phyloP scores from a whole-genome alignment of 2,888 invertebrate genomes.

The Scrobipalpa atriplicella region DNA sequence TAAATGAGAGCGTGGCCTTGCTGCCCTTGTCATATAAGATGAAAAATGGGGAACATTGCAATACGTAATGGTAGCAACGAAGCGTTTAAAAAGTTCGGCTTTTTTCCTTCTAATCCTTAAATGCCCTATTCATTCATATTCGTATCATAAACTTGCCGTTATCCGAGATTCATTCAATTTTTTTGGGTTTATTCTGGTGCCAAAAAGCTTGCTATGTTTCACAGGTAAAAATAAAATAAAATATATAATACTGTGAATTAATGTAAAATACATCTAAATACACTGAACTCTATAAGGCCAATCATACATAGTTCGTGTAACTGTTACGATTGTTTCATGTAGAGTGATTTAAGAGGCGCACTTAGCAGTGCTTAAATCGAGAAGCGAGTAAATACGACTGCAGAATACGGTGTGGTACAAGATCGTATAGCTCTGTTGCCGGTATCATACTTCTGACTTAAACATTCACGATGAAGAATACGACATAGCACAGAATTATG shows the following conservation, averaged over 20 bases:
- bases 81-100: not conserved
- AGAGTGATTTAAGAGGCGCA: slow-evolving; percentile 4
- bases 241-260: too few species aligned
- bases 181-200: too few species aligned
- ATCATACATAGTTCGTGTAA: not conserved
- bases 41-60: slow-evolving; percentile 11
- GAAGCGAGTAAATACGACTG: slow-evolving; percentile 69
- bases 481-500: not conserved
- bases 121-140: not conserved
- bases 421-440: not conserved
- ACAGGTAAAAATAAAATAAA: not conserved
- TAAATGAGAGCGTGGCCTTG: slow-evolving; percentile 15
- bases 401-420: not conserved
- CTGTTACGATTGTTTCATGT: slow-evolving; percentile 1
- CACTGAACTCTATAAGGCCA: not conserved
- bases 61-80: not conserved
- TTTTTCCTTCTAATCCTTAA: not conserved
- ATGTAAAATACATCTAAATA: too few species aligned
- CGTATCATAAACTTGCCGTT: not conserved
- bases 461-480: slow-evolving; percentile 1
- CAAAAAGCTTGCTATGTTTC: too few species aligned
- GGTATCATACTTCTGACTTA: not conserved
- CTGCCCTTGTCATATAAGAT: slow-evolving; percentile 17
- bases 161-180: too few species aligned
- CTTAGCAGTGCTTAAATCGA: slow-evolving; percentile 62